These are phyloP conservation scores for Salvelinus sp. DNA, from an alignment of 2,113 vertebrate genomes.

Conservation along the genomic window DNA sequence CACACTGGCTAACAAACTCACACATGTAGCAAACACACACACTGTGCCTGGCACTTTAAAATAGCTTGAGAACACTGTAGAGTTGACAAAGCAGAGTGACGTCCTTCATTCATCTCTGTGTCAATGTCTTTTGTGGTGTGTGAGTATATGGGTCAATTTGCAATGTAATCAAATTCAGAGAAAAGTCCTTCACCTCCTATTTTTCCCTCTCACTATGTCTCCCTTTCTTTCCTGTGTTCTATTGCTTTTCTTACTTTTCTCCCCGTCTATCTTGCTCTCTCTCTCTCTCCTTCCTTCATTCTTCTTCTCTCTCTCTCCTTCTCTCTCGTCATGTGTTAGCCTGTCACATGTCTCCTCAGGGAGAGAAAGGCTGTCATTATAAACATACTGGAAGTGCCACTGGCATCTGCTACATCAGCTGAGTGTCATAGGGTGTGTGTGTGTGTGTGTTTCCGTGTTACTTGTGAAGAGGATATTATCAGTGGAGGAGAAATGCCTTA, in stretches of 20 bases:
- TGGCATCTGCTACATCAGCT: slow-evolving; percentile 61
- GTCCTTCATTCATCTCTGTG: slow-evolving; percentile 42
- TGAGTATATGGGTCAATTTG: slow-evolving; percentile 27
- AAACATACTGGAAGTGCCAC: background rate
- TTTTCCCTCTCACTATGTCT: slow-evolving; percentile 52
- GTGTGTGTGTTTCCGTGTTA: slow-evolving; percentile 37
- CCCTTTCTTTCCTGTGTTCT: background rate
- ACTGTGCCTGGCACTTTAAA: slow-evolving; percentile 51
- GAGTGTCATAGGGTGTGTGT: slow-evolving; percentile 58
- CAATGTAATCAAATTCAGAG: slow-evolving; percentile 50
- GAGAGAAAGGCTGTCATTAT: background rate
- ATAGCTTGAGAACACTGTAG: background rate
- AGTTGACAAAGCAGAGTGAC: slow-evolving; percentile 43
- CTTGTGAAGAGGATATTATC: slow-evolving; percentile 18
- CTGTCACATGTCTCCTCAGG: background rate
- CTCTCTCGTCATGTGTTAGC: background rate
- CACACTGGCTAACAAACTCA: background rate
- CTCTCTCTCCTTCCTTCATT: background rate
- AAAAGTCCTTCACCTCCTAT: slow-evolving; percentile 52
- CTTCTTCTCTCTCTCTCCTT: background rate
- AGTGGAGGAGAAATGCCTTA: background rate
- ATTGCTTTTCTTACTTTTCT: slow-evolving; percentile 13
- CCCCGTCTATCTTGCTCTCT: background rate
- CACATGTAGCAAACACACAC: slow-evolving; percentile 13
- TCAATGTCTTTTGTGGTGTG: slow-evolving; percentile 14